phyloP scores from a whole-genome alignment of 2,113 vertebrate genomes.

The Nannospalax galili region DNA sequence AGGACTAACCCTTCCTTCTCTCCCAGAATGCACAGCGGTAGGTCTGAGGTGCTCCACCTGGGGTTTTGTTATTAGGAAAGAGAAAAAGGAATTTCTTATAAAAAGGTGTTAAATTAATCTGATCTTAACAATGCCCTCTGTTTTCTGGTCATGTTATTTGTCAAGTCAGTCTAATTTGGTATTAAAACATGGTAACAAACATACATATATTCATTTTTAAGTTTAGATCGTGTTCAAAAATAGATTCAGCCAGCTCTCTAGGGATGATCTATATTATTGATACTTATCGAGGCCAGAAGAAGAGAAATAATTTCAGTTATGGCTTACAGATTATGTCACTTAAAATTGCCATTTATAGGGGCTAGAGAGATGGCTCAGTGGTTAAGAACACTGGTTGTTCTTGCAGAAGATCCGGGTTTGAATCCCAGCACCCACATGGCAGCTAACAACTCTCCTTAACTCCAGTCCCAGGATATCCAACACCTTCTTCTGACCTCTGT shows the following conservation, averaged over 20 bases:
- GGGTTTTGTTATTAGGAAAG: neutral
- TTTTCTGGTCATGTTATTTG: neutral
- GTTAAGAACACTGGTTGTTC: no score
- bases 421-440: no score
- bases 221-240: constrained; percentile 23
- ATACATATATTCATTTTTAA: neutral
- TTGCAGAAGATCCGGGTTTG: no score
- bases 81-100: neutral
- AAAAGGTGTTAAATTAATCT: neutral
- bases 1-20: neutral
- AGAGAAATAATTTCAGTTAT: neutral
- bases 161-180: neutral
- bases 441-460: no score
- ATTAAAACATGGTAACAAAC: neutral
- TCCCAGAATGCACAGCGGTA: neutral
- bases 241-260: neutral
- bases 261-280: neutral
- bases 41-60: neutral
- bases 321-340: no score
- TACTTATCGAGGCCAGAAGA: neutral
- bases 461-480: no score
- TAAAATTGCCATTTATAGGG: no score
- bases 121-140: neutral
- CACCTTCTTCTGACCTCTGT: no score
- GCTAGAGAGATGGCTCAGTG: no score